Percentiles rank a stretch among this genome's conserved stretches.
Conservation (phyloP, 2,113 vertebrate species). For the Galemys pyrenaicus region DNA sequence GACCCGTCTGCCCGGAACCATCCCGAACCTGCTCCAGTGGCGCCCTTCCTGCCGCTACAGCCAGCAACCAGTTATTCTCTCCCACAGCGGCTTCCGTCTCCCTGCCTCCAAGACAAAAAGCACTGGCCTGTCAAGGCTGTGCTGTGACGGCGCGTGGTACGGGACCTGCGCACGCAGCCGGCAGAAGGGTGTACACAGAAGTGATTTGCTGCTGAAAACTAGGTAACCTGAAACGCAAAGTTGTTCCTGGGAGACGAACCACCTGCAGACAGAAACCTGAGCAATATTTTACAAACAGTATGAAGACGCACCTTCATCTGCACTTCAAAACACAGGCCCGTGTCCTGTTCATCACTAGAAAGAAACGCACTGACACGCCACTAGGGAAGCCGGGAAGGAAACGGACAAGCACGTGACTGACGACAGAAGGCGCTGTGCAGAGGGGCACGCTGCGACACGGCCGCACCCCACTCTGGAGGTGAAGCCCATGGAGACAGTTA, state of each 20-base stretch:
- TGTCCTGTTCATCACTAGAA: background rate
- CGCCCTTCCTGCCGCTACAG: too few species aligned
- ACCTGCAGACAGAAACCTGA: background rate
- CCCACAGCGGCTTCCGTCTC: background rate
- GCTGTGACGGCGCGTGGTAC: background rate
- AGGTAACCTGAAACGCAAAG: too few species aligned
- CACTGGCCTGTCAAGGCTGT: background rate
- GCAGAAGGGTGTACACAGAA: too few species aligned
- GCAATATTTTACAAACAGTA: background rate
- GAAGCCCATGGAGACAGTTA: background rate
- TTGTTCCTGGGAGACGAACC: background rate
- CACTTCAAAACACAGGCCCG: background rate
- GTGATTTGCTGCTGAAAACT: background rate
- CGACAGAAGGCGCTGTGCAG: background rate
- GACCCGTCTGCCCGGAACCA: too few species aligned
- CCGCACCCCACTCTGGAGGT: background rate
- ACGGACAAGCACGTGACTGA: background rate
- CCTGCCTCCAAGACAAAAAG: slow-evolving; percentile 10
- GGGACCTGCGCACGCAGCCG: background rate
- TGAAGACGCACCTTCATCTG: background rate
- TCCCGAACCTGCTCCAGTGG: too few species aligned
- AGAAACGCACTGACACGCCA: background rate
- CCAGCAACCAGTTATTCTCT: background rate
- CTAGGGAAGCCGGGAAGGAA: background rate
- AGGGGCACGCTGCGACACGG: background rate